Conservation (phyloP, 2,113 vertebrate genomes). For the Vireo altiloquus region DNA sequence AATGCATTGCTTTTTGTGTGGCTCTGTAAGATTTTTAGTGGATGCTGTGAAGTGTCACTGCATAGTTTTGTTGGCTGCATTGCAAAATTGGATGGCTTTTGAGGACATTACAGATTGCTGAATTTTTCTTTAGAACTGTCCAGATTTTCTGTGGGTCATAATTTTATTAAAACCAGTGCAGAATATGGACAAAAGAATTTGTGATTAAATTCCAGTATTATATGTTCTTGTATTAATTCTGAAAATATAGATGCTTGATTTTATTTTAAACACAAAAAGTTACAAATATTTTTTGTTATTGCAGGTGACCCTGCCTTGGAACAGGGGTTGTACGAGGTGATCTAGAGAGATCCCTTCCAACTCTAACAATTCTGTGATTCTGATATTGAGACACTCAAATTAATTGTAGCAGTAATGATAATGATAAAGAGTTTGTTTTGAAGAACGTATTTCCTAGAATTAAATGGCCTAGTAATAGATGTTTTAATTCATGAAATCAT, state of each 20-base stretch:
- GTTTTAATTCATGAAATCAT: not conserved
- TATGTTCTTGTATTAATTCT: not conserved
- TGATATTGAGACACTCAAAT: not conserved
- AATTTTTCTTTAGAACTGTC: not conserved
- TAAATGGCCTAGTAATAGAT: not conserved
- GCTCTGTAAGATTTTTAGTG: not conserved
- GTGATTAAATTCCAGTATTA: not conserved
- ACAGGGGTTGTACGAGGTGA: not conserved
- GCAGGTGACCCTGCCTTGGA: not conserved
- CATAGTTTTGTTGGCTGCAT: not conserved
- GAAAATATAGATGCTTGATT: not conserved
- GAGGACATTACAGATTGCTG: not conserved
- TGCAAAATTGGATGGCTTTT: not conserved
- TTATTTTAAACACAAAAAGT: not conserved
- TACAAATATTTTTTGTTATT: not conserved
- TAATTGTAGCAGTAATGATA: not conserved
- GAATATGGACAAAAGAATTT: not conserved
- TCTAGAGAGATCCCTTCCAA: not conserved
- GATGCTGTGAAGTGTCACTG: not conserved
- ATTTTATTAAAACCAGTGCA: not conserved
- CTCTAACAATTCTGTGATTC: not conserved
- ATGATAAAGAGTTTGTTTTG: not conserved
- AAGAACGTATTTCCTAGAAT: not conserved
- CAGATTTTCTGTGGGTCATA: not conserved
- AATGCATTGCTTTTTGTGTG: conserved; percentile 10